Conservation (phyloP, 1,140 invertebrate species). For the Portunus trituberculatus region DNA sequence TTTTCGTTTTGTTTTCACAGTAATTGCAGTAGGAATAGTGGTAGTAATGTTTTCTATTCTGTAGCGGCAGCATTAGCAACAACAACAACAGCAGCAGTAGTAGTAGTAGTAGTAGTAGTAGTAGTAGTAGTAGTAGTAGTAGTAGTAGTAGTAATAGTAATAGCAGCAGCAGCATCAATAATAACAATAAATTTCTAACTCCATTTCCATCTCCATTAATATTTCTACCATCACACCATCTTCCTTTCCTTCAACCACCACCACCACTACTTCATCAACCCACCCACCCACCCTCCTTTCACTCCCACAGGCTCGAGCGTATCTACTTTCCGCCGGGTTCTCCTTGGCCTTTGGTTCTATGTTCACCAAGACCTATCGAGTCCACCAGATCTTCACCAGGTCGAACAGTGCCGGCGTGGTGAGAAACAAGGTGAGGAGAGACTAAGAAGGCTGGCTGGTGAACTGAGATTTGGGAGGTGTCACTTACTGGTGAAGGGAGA, state of each 20-base stretch:
- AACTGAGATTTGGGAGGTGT: too few relatives aligned
- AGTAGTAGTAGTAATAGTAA: too few relatives aligned
- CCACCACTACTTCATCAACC: background rate
- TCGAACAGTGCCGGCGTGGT: constrained; percentile 84
- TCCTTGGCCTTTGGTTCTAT: constrained; percentile 93
- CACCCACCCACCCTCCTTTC: background rate
- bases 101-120: too few relatives aligned
- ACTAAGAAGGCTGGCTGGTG: background rate
- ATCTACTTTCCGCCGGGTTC: constrained; percentile 92
- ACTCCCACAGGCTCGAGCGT: constrained; percentile 87
- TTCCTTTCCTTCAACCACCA: background rate
- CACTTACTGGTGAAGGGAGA: too few relatives aligned
- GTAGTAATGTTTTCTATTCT: too few relatives aligned
- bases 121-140: too few relatives aligned
- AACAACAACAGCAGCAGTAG: too few relatives aligned
- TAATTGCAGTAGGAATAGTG: too few relatives aligned
- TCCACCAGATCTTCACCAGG: constrained; percentile 91
- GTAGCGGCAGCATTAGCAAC: too few relatives aligned
- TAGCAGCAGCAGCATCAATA: too few relatives aligned
- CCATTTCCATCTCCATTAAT: background rate
- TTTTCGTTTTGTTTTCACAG: background rate
- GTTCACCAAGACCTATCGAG: constrained; percentile 94
- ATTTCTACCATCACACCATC: background rate
- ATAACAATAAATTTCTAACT: too few relatives aligned
- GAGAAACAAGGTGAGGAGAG: constrained; percentile 84